Evolutionary conservation across 2,113 vertebrate species (phyloP), one percentile per base, ranked within the genome.

Genomic region (Chloropsis hardwickii): DNA sequence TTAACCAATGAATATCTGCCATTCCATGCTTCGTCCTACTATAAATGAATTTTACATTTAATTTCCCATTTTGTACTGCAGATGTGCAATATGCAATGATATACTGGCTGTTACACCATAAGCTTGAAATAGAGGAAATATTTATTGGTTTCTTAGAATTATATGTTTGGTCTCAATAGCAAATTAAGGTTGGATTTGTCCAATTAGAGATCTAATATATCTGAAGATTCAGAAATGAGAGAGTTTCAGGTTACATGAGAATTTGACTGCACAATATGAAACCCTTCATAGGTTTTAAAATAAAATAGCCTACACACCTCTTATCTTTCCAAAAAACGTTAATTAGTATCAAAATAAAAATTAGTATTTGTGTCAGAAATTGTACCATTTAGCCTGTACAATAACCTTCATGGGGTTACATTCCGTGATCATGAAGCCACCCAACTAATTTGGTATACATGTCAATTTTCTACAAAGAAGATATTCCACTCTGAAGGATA

Each of bases 121-220:
- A 90, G 81, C 37, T 48, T 95, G 40, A 93, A 96, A 70, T 22
- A 82, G 40, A 76, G 79, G 12, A 92, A 86, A 58, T 80, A 83
- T 28, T 87, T 70, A 83, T 33, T 47, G 4, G 14, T 70, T 88
- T 81, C 28, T 50, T 84, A 76, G 92, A 95, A 94, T 87, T 47
- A 24, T 45, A 24, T 70, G 14, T 71, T 94, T 72, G 6, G 2
- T 85, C 1, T 93, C 42, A 85, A 51, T 53, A 95, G 5, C 11
- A 92, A 88, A 74, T 90, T 67, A 81, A 87, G 20, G 69, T 80
- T 94, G 20, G 5, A 7, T 84, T 96, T 96, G 15, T 51, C 60
- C 82, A 91, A 45, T 82, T 60, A 81, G 40, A 76, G 24, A 74
- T 51, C 27, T 84, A 76, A 88, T 86, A 73, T 78, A 4, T 45